phyloP scores from a whole-genome alignment of 1,140 invertebrate species.

The Scylla paramamosain region DNA sequence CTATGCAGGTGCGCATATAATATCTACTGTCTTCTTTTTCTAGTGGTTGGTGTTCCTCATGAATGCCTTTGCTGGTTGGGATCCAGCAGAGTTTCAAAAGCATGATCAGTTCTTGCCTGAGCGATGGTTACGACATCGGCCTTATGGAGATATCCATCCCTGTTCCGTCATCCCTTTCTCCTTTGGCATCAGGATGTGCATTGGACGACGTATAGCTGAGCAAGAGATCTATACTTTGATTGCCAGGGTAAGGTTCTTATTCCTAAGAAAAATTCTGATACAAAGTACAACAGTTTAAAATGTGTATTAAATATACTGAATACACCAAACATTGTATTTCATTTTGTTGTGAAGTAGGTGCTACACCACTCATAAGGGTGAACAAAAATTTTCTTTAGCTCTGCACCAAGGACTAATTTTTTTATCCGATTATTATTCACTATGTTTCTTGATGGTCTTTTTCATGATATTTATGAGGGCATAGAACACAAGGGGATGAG shows the following conservation, averaged over 20 bases:
- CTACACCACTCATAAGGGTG: too few species aligned
- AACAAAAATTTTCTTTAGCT: too few species aligned
- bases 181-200: conserved; percentile 48
- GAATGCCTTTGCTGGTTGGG: conserved; percentile 25
- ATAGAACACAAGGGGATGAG: too few species aligned
- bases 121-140: conserved; percentile 57
- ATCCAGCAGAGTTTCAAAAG: conserved; percentile 13
- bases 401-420: too few species aligned
- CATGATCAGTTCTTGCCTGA: conserved; percentile 54
- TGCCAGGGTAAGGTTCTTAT: conserved; percentile 43
- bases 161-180: conserved; percentile 51
- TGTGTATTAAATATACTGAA: neutral
- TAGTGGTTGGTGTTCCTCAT: conserved; percentile 37
- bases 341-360: too few species aligned
- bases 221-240: conserved; percentile 49
- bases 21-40: neutral
- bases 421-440: too few species aligned
- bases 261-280: neutral
- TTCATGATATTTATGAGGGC: too few species aligned
- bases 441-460: too few species aligned
- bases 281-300: neutral
- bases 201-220: conserved; percentile 54
- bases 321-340: neutral
- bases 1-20: too few species aligned
- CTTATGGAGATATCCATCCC: conserved; percentile 58